phyloP scores from a whole-genome alignment of 2,113 vertebrate genomes.

The Callithrix jacchus region DNA sequence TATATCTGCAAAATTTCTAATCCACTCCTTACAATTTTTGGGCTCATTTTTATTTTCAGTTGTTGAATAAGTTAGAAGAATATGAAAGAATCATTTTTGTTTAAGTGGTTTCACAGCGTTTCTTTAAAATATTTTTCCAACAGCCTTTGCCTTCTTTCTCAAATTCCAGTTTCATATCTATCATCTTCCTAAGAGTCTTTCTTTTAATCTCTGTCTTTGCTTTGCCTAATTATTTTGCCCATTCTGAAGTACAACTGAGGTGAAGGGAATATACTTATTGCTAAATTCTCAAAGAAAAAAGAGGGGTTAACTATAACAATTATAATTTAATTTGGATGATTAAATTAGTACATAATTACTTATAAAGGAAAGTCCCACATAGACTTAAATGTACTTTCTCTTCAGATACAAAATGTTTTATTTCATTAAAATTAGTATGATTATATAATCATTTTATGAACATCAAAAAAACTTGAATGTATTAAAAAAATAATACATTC shows the following conservation, averaged over 20 bases:
- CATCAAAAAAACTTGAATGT: neutral
- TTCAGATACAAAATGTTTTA: slow-evolving; percentile 39
- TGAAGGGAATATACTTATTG: neutral
- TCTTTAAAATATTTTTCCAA: neutral
- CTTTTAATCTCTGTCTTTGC: neutral
- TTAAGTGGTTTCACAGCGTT: neutral
- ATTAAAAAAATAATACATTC: slow-evolving; percentile 11
- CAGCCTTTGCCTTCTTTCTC: neutral
- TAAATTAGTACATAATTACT: slow-evolving; percentile 34
- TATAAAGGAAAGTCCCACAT: neutral
- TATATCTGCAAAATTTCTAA: neutral
- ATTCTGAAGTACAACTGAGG: neutral
- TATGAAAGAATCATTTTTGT: slow-evolving; percentile 6
- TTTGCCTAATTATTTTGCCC: neutral
- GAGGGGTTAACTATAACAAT: neutral
- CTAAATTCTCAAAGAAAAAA: slow-evolving; percentile 17
- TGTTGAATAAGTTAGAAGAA: slow-evolving; percentile 15
- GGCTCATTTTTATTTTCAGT: neutral
- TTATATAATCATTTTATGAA: slow-evolving; percentile 8
- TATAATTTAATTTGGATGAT: slow-evolving; percentile 44
- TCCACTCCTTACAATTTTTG: neutral
- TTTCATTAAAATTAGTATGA: slow-evolving; percentile 44
- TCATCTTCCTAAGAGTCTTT: neutral
- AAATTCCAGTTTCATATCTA: neutral
- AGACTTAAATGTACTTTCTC: slow-evolving; percentile 4